Base-by-base conservation (phyloP, 2,888 invertebrate species). In the Anthophora plumipes region DNA sequence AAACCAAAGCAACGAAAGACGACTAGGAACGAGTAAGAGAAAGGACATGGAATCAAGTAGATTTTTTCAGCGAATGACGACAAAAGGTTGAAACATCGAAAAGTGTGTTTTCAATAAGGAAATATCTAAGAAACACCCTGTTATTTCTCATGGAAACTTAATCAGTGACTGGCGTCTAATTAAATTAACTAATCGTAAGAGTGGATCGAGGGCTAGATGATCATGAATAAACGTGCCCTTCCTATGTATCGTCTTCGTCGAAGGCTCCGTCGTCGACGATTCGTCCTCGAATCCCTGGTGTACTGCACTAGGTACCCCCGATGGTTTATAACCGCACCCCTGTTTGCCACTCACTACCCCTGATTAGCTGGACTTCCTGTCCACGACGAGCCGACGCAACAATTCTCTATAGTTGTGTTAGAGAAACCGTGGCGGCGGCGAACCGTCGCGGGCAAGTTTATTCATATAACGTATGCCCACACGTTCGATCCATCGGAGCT, bases 301-400 rank as follows among this genome's bases (percentile, higher is more conserved):
- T 89, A 86, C 84, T 75, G 83, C 88, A 83, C 80, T 60, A 74
- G 73, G 86, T 87, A 86, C 84, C 84, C 85, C 84, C 83, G 86
- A 70, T 80, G 80, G 88, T 84, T n/a, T 81, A 88, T 83, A 90
- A 91, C 93, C 93, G 92, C 93, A 88, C 93, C 93, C 93, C 91
- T 93, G 91, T 93, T 93, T 93, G 88, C 93, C 93, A 93, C 93
- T 93, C 93, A 93, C 93, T 93, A 93, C 93, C 93, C 92, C 93
- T 93, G 93, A 93, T 93, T 93, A 93, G 92, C 87, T 91, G 88
- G 89, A 92, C 92, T 93, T 93, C 92, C 92, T 92, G 93, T 92
- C 91, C 92, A 90, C 92, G 91, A 90, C 92, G 91, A 92, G 90
- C 84, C 86, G 86, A 78, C 84, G 86, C 88, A 80, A 81, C 82